These are phyloP conservation scores for Melitaea cinxia DNA, from an alignment of 1,140 invertebrate genomes.

Conservation along the genomic window DNA sequence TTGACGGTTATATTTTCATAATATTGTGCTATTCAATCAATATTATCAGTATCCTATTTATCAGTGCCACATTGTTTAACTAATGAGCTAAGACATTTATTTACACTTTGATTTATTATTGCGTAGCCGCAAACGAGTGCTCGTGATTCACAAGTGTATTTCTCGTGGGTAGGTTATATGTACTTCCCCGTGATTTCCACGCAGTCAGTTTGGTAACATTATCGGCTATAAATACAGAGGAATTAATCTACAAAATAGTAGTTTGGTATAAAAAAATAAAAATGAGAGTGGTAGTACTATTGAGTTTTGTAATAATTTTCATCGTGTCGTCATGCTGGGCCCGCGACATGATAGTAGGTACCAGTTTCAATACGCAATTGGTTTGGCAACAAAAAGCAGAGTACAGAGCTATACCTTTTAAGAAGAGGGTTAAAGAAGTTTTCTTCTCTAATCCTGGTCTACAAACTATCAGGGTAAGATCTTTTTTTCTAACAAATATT, in stretches of 20 bases:
- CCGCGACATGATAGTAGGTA: conserved; percentile 56
- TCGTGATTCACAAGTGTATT: conserved; percentile 8
- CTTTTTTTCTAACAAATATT: background rate
- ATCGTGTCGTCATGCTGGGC: conserved; percentile 49
- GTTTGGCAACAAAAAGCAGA: conserved; percentile 60
- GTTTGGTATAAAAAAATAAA: background rate
- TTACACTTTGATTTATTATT: conserved; percentile 23
- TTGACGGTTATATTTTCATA: conserved; percentile 23
- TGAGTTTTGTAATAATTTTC: conserved; percentile 45
- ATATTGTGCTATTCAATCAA: conserved; percentile 13
- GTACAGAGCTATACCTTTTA: conserved; percentile 60
- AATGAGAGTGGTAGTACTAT: conserved; percentile 52
- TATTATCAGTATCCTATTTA: conserved; percentile 28
- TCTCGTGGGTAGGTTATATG: conserved; percentile 13
- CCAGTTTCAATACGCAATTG: conserved; percentile 53
- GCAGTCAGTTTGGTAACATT: conserved; percentile 13
- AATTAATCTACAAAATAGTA: background rate
- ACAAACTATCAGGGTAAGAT: conserved; percentile 59
- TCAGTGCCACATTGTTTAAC: conserved; percentile 22
- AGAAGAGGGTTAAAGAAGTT: conserved; percentile 65
- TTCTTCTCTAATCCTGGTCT: conserved; percentile 60
- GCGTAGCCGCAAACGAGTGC: conserved; percentile 19
- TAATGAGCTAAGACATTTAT: conserved; percentile 27
- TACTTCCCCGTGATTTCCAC: conserved; percentile 7
- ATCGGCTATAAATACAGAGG: background rate